Percentiles rank a stretch among this genome's conserved stretches.
Evolutionary conservation across 2,797 vertebrate species (phyloP).

Genomic region (Crotalus adamanteus): DNA sequence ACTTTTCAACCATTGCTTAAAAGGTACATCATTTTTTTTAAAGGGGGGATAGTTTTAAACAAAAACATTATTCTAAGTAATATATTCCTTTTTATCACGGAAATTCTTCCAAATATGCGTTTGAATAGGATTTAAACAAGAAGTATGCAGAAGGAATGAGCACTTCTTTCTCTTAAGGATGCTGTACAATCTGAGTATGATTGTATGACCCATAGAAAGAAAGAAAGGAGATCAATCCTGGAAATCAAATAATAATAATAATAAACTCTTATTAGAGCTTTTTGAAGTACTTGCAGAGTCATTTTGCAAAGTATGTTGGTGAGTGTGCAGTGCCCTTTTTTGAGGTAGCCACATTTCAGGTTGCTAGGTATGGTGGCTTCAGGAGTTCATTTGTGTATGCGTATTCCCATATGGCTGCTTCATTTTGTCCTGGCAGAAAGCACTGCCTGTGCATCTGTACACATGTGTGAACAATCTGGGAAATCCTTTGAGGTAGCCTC

Average conservation of each 20-base stretch:
- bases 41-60: neutral
- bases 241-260: neutral
- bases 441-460: neutral
- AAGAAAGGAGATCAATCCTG: neutral
- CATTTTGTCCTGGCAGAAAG: neutral
- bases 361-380: neutral
- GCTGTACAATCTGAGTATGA: neutral
- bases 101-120: neutral
- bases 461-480: neutral
- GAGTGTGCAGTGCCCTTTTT: neutral
- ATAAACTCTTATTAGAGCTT: neutral
- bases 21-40: neutral
- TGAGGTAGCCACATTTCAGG: neutral
- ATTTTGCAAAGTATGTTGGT: neutral
- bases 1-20: neutral
- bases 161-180: neutral
- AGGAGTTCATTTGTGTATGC: neutral
- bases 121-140: neutral
- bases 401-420: neutral
- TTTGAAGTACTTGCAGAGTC: neutral
- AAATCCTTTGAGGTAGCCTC: neutral
- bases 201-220: neutral
- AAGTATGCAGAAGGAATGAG: neutral
- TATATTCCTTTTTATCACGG: neutral
- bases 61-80: neutral